A percentile compares a stretch with the other conserved stretches of the same genome.
Conservation (phyloP, 2,797 vertebrate genomes). For the Discoglossus pictus region DNA sequence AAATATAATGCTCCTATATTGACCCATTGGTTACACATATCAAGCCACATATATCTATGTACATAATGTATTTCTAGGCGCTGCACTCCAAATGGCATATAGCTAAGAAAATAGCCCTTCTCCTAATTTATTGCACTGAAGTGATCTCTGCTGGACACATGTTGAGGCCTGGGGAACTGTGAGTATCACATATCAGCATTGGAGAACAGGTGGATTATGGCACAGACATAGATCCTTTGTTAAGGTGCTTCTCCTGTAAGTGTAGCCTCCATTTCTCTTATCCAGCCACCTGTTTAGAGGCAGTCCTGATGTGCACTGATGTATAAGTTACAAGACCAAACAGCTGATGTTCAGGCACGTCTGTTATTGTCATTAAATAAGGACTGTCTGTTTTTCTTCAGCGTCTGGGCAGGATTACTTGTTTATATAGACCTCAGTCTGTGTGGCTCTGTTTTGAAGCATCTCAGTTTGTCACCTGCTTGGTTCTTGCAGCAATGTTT, state of each 20-base stretch:
- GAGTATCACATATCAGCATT: constrained; percentile 54
- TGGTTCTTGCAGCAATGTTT: constrained; percentile 41
- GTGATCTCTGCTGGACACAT: constrained; percentile 9
- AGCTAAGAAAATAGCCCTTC: too few species aligned
- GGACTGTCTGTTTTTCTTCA: constrained; percentile 17
- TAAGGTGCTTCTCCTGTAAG: constrained; percentile 64
- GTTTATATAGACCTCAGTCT: constrained; percentile 35
- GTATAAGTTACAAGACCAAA: constrained; percentile 55
- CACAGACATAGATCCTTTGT: constrained; percentile 61
- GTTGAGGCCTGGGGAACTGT: constrained; percentile 43
- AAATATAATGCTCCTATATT: too few species aligned
- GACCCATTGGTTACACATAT: too few species aligned
- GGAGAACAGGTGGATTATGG: constrained; percentile 62
- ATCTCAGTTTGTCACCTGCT: constrained; percentile 48
- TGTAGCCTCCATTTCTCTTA: constrained; percentile 59
- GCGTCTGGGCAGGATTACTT: constrained; percentile 43
- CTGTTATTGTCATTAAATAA: constrained; percentile 46
- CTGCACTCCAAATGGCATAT: too few species aligned
- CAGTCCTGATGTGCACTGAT: constrained; percentile 57
- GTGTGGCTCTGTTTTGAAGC: constrained; percentile 22
- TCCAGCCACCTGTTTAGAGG: constrained; percentile 65
- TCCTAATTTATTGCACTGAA: too few species aligned
- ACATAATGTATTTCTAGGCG: too few species aligned
- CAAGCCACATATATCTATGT: too few species aligned
- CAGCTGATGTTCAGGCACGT: constrained; percentile 56